phyloP scores from a whole-genome alignment of 30 jellyfish, hydroid and myxozoan species.

The Hydractinia symbiolongicarpus region DNA sequence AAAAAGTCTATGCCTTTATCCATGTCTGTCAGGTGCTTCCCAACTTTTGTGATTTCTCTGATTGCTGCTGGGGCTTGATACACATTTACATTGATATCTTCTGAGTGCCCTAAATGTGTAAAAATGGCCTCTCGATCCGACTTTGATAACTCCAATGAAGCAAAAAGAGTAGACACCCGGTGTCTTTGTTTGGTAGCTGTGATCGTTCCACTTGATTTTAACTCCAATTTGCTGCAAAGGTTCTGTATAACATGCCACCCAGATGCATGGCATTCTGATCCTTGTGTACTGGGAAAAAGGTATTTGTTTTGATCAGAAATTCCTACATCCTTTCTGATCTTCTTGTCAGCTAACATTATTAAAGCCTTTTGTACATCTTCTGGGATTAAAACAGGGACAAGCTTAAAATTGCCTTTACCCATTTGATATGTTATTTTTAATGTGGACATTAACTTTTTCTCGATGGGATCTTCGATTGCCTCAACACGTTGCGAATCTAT shows the following conservation, averaged over 20 bases:
- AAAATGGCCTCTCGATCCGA: constrained; percentile 12
- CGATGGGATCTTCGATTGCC: too few species aligned
- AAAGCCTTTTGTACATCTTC: background rate
- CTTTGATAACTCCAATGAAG: constrained; percentile 20
- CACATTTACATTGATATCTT: constrained; percentile 12
- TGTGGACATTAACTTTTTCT: too few species aligned
- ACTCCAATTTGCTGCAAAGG: background rate
- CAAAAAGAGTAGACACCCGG: constrained; percentile 26
- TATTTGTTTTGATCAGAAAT: background rate
- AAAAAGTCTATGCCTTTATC: background rate
- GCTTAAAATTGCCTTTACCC: too few species aligned
- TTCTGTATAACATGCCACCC: constrained; percentile 20
- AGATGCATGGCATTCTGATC: constrained; percentile 13
- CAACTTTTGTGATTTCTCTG: background rate
- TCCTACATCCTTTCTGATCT: constrained; percentile 22
- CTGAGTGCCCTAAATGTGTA: constrained; percentile 19
- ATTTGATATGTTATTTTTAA: too few species aligned
- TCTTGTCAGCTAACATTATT: background rate
- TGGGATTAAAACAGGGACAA: too few species aligned
- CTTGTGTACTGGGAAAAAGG: constrained; percentile 12
- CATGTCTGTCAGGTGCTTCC: constrained; percentile 20
- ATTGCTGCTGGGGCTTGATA: constrained; percentile 29
- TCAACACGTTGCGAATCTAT: background rate
- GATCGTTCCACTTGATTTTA: background rate
- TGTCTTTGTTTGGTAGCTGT: constrained; percentile 25